Base-by-base conservation (phyloP, 2,888 invertebrate species). In the Teleiodes luculella region DNA sequence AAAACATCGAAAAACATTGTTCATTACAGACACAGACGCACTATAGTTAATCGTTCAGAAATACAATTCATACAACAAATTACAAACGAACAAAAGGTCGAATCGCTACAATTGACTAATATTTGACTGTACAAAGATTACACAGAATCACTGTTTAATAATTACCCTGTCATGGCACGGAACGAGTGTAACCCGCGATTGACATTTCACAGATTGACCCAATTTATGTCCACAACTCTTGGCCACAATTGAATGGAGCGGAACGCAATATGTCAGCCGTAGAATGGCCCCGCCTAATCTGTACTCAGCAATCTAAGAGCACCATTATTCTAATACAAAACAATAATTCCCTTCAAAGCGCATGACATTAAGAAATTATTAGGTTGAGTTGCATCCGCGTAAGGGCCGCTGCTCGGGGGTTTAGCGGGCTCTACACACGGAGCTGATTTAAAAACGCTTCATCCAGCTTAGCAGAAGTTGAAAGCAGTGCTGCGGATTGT, bases 291-390 rank as follows among this genome's bases (percentile, higher is more conserved):
- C 66, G 63, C 68, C 74, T 78, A 78, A 83, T 86, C 81, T 79
- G 61, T 67, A 71, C 73, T 73, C 74, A 74, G 73, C 71, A 72
- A 83, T 86, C 83, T 79, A 72, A 76, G 75, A 76, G 76, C 75
- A 67, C 78, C 74, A 82, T 86, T 86, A 86, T 86, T 85, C 79
- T 82, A 80, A 80, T 76, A 80, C 83, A 83, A 87, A 88, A 89
- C 86, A 88, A 87, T 88, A 87, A 86, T 87, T 87, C 85, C 80
- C 78, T 80, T 81, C 79, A 74, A 72, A 83, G 80, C 80, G 81
- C 85, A 86, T 88, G 88, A 83, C 87, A 87, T 89, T 86, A 83
- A 84, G 87, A 86, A 89, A 89, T 87, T 87, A 86, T 87, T 86
- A 86, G 86, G 86, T 88, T 82, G 84, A 61, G 75, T 72, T 68